These are phyloP conservation scores for Arctocebus calabarensis DNA, from an alignment of 2,797 vertebrate species.

Conservation along the genomic window DNA sequence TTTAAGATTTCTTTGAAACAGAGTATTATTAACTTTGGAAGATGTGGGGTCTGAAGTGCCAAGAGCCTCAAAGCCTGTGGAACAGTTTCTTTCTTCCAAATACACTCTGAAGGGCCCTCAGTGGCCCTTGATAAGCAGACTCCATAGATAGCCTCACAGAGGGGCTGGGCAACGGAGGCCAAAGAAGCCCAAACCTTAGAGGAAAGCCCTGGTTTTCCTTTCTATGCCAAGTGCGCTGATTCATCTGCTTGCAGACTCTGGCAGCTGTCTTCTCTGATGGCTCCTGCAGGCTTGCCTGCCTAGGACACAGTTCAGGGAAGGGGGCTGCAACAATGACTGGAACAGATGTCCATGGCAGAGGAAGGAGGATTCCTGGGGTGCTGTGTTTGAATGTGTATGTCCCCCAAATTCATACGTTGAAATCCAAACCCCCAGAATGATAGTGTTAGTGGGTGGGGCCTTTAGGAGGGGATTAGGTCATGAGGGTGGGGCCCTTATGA, in stretches of 20 bases:
- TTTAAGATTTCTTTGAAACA: neutral
- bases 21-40: neutral
- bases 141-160: neutral
- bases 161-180: neutral
- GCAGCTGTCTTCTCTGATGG: rapidly evolving
- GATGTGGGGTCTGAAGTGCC: rapidly evolving
- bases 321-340: rapidly evolving
- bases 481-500: neutral
- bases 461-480: neutral
- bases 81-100: neutral
- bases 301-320: neutral
- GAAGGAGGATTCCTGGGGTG: neutral
- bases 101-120: neutral
- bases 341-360: too few relatives aligned
- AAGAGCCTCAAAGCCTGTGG: rapidly evolving
- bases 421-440: neutral
- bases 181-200: neutral
- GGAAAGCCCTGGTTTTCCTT: neutral
- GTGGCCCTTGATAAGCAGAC: neutral
- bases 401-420: neutral
- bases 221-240: neutral
- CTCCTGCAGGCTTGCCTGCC: neutral
- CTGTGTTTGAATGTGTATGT: neutral
- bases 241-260: neutral
- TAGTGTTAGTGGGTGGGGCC: neutral